These are phyloP conservation scores for Scaptomyza graminum DNA, from an alignment of 1,140 invertebrate species.

Conservation along the genomic window DNA sequence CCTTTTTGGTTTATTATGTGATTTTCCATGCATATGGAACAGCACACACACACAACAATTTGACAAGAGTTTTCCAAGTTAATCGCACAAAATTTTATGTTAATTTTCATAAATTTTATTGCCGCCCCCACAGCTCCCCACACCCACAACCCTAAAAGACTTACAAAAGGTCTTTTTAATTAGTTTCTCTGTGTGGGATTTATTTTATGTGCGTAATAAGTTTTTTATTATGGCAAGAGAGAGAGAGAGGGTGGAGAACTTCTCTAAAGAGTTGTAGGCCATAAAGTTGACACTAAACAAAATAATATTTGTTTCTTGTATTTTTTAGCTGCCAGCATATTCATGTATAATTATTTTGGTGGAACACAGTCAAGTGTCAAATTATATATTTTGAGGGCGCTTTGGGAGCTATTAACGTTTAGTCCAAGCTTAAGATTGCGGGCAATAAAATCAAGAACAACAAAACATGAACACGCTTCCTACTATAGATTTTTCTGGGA, in stretches of 20 bases:
- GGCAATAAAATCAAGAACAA: slow-evolving; percentile 24
- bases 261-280: slow-evolving; percentile 74
- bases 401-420: slow-evolving; percentile 70
- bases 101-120: slow-evolving; percentile 84
- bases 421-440: slow-evolving; percentile 43
- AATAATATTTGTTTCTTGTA: slow-evolving; percentile 15
- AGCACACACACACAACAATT: slow-evolving; percentile 18
- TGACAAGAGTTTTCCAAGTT: slow-evolving; percentile 67
- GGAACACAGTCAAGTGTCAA: slow-evolving; percentile 73
- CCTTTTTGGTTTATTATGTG: slow-evolving; percentile 77
- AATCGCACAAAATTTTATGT: slow-evolving; percentile 81
- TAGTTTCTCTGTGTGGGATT: slow-evolving; percentile 70
- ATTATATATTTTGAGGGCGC: slow-evolving; percentile 70
- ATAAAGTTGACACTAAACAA: slow-evolving; percentile 66
- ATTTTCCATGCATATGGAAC: slow-evolving; percentile 69
- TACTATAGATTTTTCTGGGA: too few species aligned
- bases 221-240: slow-evolving; percentile 51
- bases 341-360: slow-evolving; percentile 1
- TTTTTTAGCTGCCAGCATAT: slow-evolving; percentile 25
- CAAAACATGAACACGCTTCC: neutral
- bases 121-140: slow-evolving; percentile 47
- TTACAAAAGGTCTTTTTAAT: slow-evolving; percentile 73
- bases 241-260: neutral
- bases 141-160: slow-evolving; percentile 1
- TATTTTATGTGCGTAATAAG: slow-evolving; percentile 55